Evolutionary conservation across 2,888 invertebrate genomes (phyloP), one percentile per base, ranked within the genome.

Genomic region (Arctia plantaginis): DNA sequence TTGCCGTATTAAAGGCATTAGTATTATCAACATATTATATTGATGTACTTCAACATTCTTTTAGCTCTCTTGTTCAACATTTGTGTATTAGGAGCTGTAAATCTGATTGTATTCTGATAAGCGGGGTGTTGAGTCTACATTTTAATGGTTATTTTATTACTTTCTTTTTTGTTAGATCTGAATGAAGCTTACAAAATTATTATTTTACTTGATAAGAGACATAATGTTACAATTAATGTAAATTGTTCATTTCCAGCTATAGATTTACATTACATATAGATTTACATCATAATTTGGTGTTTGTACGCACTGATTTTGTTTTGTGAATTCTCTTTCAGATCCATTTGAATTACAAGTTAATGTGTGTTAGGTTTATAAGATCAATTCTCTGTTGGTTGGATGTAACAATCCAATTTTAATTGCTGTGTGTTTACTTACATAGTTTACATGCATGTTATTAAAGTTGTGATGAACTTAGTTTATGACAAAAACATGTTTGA

Each of bases 311-410:
- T 79, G 83, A 84, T 84, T 47, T 71, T 87, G 86, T 89, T 92
- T 92, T 92, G 92, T 92, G 90, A 91, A 91, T 91, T 93, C 89
- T 93, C 89, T 93, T 92, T 93, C 93, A 94, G 93, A 94, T 95
- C 92, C 85, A 89, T 92, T 93, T 91, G 85, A 88, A 91, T 89
- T 90, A 89, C 55, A 90, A 77, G 76, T 87, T 87, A 90, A 87
- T 89, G 90, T 91, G 92, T 93, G 92, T 92, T 91, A 92, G 91
- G 80, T 88, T 88, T 85, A 80, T 90, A 90, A 89, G 85, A 76
- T 87, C 62, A 77, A 86, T 89, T 91, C 88, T 90, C 89, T 91
- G 89, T 92, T 93, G 91, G 89, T 87, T 82, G 84, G 78, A 77
- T 87, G 79, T 70, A 70, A 69, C 51, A n/a, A 23, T 64, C 59